Conservation (phyloP, 2,888 invertebrate species). For the Aplocera efformata region DNA sequence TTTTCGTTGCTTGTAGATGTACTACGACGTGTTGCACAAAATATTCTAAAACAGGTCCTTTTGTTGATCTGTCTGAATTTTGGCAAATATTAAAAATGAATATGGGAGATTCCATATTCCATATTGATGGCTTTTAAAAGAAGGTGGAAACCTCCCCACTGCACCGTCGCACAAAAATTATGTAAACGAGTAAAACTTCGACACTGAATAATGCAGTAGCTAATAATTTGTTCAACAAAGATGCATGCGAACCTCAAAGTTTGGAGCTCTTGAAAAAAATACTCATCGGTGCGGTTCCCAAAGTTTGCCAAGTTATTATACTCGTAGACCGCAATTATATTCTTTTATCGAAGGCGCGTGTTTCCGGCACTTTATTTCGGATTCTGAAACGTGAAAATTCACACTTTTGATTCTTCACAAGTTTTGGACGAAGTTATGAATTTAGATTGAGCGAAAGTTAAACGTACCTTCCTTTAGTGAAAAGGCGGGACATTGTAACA, state of each 20-base stretch:
- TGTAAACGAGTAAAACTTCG: constrained; percentile 15
- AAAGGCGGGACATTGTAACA: no score
- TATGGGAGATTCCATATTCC: no score
- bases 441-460: not conserved
- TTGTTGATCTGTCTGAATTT: no score
- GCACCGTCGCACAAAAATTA: constrained; percentile 3
- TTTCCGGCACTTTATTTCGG: constrained; percentile 25
- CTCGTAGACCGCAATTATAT: constrained; percentile 42
- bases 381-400: constrained; percentile 24
- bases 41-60: no score
- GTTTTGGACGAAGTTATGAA: not conserved
- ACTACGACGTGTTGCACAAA: no score
- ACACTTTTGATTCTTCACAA: constrained; percentile 15
- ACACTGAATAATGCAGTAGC: constrained; percentile 15
- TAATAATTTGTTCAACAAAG: constrained; percentile 20
- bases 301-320: constrained; percentile 44
- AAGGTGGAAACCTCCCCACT: not conserved
- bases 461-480: no score
- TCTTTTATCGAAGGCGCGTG: constrained; percentile 29
- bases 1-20: no score
- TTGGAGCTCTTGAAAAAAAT: constrained; percentile 30
- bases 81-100: no score
- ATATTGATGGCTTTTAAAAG: no score
- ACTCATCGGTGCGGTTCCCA: constrained; percentile 18
- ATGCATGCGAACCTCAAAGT: constrained; percentile 21